phyloP scores from a whole-genome alignment of 1,140 invertebrate genomes.

The Microvelia longipes region DNA sequence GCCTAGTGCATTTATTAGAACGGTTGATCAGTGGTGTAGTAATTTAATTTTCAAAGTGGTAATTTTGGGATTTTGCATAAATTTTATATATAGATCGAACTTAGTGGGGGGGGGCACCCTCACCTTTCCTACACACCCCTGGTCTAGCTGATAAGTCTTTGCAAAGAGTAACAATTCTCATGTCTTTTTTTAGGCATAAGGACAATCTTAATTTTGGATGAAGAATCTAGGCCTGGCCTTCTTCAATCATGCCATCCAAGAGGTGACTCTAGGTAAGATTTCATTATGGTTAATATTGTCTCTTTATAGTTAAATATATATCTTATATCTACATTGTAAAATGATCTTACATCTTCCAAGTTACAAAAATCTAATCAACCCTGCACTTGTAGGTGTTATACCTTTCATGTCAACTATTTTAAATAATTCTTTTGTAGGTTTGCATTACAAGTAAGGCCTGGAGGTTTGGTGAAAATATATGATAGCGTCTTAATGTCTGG shows the following conservation, averaged over 20 bases:
- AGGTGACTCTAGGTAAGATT: constrained; percentile 66
- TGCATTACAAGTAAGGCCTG: constrained; percentile 64
- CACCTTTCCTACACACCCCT: too few relatives aligned
- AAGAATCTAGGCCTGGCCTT: constrained; percentile 71
- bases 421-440: constrained; percentile 55
- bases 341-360: neutral
- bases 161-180: too few relatives aligned
- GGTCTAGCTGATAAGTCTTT: too few relatives aligned
- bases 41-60: too few relatives aligned
- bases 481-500: constrained; percentile 76
- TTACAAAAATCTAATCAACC: neutral
- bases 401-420: too few relatives aligned
- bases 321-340: neutral
- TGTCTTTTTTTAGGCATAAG: constrained; percentile 51
- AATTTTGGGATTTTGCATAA: too few relatives aligned
- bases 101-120: too few relatives aligned
- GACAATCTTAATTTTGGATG: constrained; percentile 68
- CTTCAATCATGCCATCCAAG: constrained; percentile 79
- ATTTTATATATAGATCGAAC: too few relatives aligned
- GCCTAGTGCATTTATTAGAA: too few relatives aligned
- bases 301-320: constrained; percentile 4
- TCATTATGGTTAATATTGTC: too few relatives aligned
- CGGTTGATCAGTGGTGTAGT: too few relatives aligned
- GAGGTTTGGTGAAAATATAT: constrained; percentile 76
- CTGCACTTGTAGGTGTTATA: neutral